A percentile compares a stretch with the other conserved stretches of the same genome.
Evolutionary conservation across 1,140 invertebrate species (phyloP).

Genomic region (Drosophila busckii): DNA sequence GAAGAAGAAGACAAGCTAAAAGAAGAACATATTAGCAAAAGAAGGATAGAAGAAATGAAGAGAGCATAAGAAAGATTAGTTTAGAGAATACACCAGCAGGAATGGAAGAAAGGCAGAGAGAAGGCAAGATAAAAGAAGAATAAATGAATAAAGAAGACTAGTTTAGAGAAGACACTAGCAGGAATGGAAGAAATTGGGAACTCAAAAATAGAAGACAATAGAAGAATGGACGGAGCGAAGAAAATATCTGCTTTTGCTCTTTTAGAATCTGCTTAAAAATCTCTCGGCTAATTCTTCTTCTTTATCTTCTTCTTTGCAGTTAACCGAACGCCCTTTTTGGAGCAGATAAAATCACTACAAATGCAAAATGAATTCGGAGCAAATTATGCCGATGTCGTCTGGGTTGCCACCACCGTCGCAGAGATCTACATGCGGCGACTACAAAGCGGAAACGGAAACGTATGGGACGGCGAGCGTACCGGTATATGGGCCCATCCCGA

Average conservation of each 20-base stretch:
- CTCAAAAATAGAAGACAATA: background rate
- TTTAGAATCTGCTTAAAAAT: background rate
- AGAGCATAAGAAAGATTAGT: background rate
- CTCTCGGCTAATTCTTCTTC: background rate
- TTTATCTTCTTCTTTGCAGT: constrained; percentile 4
- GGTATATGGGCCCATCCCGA: constrained; percentile 25
- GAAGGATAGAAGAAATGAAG: constrained; percentile 4
- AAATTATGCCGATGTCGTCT: constrained; percentile 51
- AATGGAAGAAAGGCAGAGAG: background rate
- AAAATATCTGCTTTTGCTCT: background rate
- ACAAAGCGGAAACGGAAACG: constrained; percentile 29
- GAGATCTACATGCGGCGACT: constrained; percentile 39
- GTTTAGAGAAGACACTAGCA: constrained; percentile 10
- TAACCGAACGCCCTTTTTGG: constrained; percentile 20
- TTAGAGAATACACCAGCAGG: too few relatives aligned
- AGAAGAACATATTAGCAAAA: background rate
- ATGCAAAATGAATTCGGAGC: constrained; percentile 70
- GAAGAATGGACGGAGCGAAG: background rate
- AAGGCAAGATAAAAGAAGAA: background rate
- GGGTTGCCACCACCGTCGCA: constrained; percentile 59
- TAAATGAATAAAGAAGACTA: constrained; percentile 1
- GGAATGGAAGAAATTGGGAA: background rate
- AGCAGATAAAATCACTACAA: constrained; percentile 43
- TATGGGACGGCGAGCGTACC: constrained; percentile 16
- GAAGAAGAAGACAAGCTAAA: background rate